Conservation (phyloP, 92 coral and sea anemone genomes). For the Zoanthus gigantus region DNA sequence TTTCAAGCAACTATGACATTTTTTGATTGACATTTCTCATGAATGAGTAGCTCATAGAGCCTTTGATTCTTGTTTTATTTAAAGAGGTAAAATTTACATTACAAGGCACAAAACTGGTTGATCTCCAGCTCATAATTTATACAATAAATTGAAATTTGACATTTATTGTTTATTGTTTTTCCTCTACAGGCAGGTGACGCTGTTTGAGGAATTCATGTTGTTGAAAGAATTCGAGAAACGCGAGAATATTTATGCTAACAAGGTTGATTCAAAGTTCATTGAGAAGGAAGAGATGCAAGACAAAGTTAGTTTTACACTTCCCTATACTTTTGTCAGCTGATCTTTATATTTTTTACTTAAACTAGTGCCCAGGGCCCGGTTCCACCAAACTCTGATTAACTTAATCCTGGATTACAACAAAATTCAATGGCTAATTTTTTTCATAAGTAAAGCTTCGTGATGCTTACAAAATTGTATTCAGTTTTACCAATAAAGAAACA, state of each 20-base stretch:
- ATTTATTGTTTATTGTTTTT: not conserved
- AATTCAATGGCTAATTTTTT: too few species aligned
- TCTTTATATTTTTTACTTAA: not conserved
- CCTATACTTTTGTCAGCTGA: not conserved
- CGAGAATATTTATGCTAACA: conserved; percentile 94
- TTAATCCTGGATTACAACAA: too few species aligned
- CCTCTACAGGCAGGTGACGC: conserved; percentile 86
- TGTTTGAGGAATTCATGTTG: conserved; percentile 96
- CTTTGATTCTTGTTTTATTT: too few species aligned
- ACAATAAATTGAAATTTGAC: not conserved
- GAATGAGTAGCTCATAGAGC: too few species aligned
- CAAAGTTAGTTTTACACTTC: conserved; percentile 65
- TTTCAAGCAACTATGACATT: too few species aligned
- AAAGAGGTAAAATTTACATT: too few species aligned
- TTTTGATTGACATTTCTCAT: too few species aligned
- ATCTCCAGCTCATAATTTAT: not conserved
- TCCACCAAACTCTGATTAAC: too few species aligned
- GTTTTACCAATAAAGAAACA: too few species aligned
- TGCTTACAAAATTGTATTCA: too few species aligned
- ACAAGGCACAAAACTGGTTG: not conserved
- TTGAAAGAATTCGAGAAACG: conserved; percentile 98
- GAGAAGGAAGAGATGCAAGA: conserved; percentile 98
- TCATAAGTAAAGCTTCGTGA: too few species aligned
- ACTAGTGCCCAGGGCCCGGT: not conserved
- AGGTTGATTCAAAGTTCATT: conserved; percentile 87